These are phyloP conservation scores for Callithrix jacchus DNA, from an alignment of 2,113 vertebrate genomes.

Conservation along the genomic window DNA sequence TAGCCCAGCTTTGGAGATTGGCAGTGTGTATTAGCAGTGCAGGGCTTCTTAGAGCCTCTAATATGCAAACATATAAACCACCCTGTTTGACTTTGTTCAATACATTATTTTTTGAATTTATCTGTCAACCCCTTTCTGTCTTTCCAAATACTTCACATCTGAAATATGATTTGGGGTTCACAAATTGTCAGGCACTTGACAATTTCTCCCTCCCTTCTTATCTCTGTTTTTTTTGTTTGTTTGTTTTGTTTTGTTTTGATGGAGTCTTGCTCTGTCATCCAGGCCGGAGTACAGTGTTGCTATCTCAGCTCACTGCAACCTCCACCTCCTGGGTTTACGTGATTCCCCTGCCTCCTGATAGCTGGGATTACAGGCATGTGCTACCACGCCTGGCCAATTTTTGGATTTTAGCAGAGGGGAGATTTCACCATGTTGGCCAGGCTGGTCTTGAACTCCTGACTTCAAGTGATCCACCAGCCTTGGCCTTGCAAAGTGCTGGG, in stretches of 20 bases:
- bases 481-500: no score
- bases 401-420: no score
- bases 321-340: no score
- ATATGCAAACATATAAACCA: neutral
- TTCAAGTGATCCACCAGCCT: no score
- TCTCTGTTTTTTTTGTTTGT: neutral
- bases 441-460: no score
- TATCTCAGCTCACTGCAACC: no score
- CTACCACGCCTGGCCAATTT: no score
- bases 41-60: slow-evolving; percentile 16
- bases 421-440: no score
- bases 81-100: neutral
- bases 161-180: slow-evolving; percentile 15
- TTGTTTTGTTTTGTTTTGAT: neutral
- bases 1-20: neutral
- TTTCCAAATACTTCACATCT: slow-evolving; percentile 11
- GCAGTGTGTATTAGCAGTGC: neutral
- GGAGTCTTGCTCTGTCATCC: no score
- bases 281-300: no score
- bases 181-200: neutral
- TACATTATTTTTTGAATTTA: slow-evolving; percentile 32
- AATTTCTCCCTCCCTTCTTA: neutral
- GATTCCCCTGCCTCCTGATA: no score
- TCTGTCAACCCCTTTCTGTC: neutral
- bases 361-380: no score